A percentile compares a stretch with the other conserved stretches of the same genome.
These are phyloP conservation scores for Austrofundulus limnaeus DNA, from an alignment of 2,113 vertebrate species.

Conservation along the genomic window DNA sequence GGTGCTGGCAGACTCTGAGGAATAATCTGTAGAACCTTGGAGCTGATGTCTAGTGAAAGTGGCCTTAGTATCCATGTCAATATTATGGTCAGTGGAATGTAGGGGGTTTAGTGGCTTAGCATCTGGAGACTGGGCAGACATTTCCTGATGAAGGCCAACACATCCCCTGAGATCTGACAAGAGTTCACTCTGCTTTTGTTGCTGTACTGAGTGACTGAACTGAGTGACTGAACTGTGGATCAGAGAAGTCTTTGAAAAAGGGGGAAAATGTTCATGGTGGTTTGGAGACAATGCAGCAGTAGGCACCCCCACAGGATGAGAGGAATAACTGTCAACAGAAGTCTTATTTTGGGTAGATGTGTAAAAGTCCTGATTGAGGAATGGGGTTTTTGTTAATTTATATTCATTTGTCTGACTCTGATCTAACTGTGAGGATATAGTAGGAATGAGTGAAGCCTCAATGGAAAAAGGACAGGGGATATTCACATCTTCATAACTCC, in stretches of 20 bases:
- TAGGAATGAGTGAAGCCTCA: constrained; percentile 57
- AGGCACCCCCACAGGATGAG: constrained; percentile 66
- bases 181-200: constrained; percentile 55
- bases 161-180: constrained; percentile 51
- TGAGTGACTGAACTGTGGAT: constrained; percentile 35
- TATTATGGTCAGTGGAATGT: constrained; percentile 82
- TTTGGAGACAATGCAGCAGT: constrained; percentile 25
- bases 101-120: constrained; percentile 70
- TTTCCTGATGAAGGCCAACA: constrained; percentile 39
- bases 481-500: constrained; percentile 89
- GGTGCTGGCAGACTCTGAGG: constrained; percentile 36
- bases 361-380: constrained; percentile 58
- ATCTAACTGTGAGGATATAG: constrained; percentile 59
- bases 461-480: constrained; percentile 71
- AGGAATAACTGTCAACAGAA: constrained; percentile 45
- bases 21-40: constrained; percentile 29
- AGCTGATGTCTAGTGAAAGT: constrained; percentile 32
- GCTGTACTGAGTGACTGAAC: constrained; percentile 52
- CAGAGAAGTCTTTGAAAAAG: constrained; percentile 29
- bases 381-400: constrained; percentile 71
- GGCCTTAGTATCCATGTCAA: constrained; percentile 57
- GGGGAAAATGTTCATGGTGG: constrained; percentile 58
- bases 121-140: constrained; percentile 69
- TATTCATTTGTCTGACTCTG: constrained; percentile 59
- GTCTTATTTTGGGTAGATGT: constrained; percentile 33